phyloP scores from a whole-genome alignment of 2,113 vertebrate genomes.

The Tiliqua scincoides region DNA sequence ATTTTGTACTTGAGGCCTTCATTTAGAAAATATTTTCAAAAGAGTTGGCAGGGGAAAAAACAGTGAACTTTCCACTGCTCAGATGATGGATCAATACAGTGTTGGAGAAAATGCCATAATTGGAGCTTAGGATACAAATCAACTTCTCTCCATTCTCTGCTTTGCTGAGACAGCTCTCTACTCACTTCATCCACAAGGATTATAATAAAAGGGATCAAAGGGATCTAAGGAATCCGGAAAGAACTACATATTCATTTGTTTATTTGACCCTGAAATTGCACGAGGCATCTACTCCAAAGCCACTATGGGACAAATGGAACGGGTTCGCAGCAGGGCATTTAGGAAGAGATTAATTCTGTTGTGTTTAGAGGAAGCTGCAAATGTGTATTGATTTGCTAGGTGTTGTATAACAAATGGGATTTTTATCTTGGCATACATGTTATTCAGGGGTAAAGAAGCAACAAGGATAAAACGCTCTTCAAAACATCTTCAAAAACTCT shows the following conservation, averaged over 20 bases:
- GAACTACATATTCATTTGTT: slow-evolving; percentile 60
- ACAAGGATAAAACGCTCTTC: slow-evolving; percentile 34
- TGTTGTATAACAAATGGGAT: slow-evolving; percentile 51
- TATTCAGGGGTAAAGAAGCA: slow-evolving; percentile 48
- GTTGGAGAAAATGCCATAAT: neutral
- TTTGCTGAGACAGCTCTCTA: slow-evolving; percentile 38
- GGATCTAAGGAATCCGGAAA: slow-evolving; percentile 59
- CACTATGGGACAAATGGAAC: slow-evolving; percentile 53
- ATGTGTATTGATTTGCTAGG: slow-evolving; percentile 53
- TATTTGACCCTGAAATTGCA: slow-evolving; percentile 53
- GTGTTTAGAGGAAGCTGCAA: slow-evolving; percentile 50
- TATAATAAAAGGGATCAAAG: slow-evolving; percentile 59
- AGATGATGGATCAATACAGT: slow-evolving; percentile 27
- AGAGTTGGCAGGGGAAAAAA: neutral
- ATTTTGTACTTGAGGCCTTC: neutral
- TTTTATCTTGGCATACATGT: slow-evolving; percentile 42
- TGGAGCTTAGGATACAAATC: slow-evolving; percentile 39
- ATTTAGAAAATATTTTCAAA: neutral
- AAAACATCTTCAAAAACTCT: neutral
- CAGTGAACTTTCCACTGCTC: slow-evolving; percentile 8
- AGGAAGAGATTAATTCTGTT: slow-evolving; percentile 59
- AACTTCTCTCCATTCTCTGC: slow-evolving; percentile 46
- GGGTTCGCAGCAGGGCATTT: slow-evolving; percentile 69
- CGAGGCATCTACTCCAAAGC: slow-evolving; percentile 64
- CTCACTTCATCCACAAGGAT: slow-evolving; percentile 63